A percentile compares a stretch with the other conserved stretches of the same genome.
These are phyloP conservation scores for Atrina japonica DNA, from an alignment of 2,888 invertebrate genomes.

Conservation along the genomic window DNA sequence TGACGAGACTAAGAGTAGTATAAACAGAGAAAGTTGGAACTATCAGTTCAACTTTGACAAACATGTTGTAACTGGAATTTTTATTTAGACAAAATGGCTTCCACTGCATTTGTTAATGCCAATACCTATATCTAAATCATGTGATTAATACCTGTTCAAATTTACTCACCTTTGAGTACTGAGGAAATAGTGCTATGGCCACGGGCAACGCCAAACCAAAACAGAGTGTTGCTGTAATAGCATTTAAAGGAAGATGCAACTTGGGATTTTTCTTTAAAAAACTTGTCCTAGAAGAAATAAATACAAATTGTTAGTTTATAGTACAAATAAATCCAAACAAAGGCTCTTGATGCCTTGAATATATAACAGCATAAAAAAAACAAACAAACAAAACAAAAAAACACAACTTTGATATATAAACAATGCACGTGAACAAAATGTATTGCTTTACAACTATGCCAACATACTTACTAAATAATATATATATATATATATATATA, in stretches of 20 bases:
- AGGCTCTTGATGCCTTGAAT: neutral
- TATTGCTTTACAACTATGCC: too few relatives aligned
- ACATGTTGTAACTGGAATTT: too few relatives aligned
- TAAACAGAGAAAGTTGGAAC: too few relatives aligned
- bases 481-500: too few relatives aligned
- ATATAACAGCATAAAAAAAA: neutral
- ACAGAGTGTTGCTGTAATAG: conserved; percentile 80
- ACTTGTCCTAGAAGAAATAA: conserved; percentile 67
- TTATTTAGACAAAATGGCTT: too few relatives aligned
- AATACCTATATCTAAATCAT: too few relatives aligned
- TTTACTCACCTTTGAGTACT: conserved; percentile 79
- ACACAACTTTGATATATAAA: neutral
- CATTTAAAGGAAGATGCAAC: conserved; percentile 81
- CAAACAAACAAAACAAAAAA: neutral
- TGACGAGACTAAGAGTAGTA: too few relatives aligned
- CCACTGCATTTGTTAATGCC: too few relatives aligned
- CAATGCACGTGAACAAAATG: too few relatives aligned
- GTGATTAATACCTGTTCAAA: too few relatives aligned
- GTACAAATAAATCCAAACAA: neutral
- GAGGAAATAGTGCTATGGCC: conserved; percentile 82
- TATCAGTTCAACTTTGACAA: too few relatives aligned
- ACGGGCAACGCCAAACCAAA: conserved; percentile 81
- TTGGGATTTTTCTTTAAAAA: conserved; percentile 78
- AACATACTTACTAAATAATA: too few relatives aligned
- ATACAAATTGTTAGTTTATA: neutral